These are phyloP conservation scores for Tokudaia tokunoshimensis DNA, from an alignment of 2,797 vertebrate species.

Conservation along the genomic window DNA sequence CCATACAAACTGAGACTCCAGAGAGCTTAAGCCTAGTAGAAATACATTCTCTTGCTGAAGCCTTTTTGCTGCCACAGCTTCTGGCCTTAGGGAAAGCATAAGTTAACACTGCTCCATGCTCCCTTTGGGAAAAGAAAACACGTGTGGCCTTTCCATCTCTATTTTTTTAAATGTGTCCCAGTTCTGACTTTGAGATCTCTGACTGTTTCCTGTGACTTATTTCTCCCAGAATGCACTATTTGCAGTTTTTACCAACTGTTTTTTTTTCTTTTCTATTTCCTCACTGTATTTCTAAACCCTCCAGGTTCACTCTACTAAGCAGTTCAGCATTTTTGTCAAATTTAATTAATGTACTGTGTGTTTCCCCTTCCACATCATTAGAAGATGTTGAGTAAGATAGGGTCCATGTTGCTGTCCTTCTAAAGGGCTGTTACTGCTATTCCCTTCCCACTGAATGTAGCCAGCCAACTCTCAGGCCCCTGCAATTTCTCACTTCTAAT, in stretches of 20 bases:
- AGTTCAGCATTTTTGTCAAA: constrained; percentile 73
- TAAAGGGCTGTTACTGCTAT: constrained; percentile 24
- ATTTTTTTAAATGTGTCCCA: constrained; percentile 26
- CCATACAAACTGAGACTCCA: not conserved
- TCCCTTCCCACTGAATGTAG: not conserved
- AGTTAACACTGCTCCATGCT: not conserved
- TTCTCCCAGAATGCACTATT: constrained; percentile 28
- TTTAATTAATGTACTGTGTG: constrained; percentile 68
- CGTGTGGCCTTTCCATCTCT: not conserved
- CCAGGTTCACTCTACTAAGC: constrained; percentile 44
- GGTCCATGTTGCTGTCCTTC: not conserved
- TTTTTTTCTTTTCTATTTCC: constrained; percentile 39
- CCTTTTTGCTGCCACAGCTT: not conserved
- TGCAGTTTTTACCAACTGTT: constrained; percentile 45
- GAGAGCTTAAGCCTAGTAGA: not conserved
- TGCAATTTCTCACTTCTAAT: not conserved
- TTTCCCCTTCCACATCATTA: constrained; percentile 33
- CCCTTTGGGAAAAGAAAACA: not conserved
- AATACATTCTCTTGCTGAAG: not conserved
- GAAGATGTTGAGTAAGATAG: constrained; percentile 66
- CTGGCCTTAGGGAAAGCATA: not conserved
- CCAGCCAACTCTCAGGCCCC: not conserved
- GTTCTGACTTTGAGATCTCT: not conserved
- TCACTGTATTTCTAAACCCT: constrained; percentile 15
- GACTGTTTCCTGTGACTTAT: constrained; percentile 31